Base-by-base conservation (phyloP, 1,140 invertebrate species). In the Capitella teleta region DNA sequence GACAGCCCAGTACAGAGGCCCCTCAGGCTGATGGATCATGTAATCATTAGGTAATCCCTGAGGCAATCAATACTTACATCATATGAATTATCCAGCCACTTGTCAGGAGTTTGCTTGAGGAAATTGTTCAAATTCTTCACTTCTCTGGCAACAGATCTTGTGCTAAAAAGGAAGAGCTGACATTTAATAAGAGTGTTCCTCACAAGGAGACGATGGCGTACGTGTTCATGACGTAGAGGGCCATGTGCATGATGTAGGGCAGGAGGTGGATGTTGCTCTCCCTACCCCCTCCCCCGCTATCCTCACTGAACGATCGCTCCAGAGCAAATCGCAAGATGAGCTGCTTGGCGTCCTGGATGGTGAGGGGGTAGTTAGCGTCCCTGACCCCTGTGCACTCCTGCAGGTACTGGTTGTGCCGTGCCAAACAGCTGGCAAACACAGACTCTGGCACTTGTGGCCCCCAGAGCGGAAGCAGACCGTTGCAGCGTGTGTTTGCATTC, bases 241-340 rank as follows among this genome's bases (percentile, higher is more conserved):
- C 85, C 79, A 94, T 92, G 66, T 96, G 92, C 48, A 91, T 79
- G 26, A 96, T 76, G 68, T 95, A 95, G 19, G 94, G 92, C 47
- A 96, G 79, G 56, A 97, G 81, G 69, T 96, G 89, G 83, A 97
- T 86, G 73, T 98, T 98, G 23, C 90, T 95, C 63, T 97, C 88
- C 14, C 93, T 88, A 54, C 93, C 94, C 54, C 94, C 94, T 30
- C 74, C 74, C 12, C 92, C 91, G 19, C 88, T 91, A 70, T 97
- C 92, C 67, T 96, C 90, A 67, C 93, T 92, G 75, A 98, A 97
- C 49, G 86, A 88, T 63, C 88, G 87, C 59, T 94, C 92, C 67
- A 87, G 82, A 0, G 92, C 87, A 74, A 97, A 97, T 50, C 88
- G 77, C 59, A 89, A 62, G 25, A 98, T 68, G 41, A 97, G 72